Percentiles rank a stretch among this genome's conserved stretches.
These are phyloP conservation scores for Gonioctena quinquepunctata DNA, from an alignment of 1,140 invertebrate genomes.

Conservation along the genomic window DNA sequence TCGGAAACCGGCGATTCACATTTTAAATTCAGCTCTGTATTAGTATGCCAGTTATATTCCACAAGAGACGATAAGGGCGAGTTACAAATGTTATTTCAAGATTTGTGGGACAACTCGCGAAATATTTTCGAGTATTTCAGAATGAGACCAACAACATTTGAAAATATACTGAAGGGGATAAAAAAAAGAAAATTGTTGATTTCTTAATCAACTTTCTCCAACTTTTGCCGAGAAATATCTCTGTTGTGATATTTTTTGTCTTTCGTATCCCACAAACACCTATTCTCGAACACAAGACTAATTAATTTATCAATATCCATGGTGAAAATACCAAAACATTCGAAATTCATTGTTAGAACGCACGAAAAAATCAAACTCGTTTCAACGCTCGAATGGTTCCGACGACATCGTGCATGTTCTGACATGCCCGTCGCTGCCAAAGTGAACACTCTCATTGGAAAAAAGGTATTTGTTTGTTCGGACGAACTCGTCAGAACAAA, in stretches of 20 bases:
- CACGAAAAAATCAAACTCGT: conserved; percentile 6
- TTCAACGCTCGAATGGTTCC: conserved; percentile 1
- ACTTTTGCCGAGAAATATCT: background rate
- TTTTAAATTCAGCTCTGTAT: too few relatives aligned
- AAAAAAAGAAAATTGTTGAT: too few relatives aligned
- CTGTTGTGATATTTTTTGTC: background rate
- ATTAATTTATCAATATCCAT: background rate
- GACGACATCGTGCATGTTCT: background rate
- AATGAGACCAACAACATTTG: background rate
- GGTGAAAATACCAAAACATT: background rate
- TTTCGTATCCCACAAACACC: background rate
- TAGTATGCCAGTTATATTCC: too few relatives aligned
- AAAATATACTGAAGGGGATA: background rate
- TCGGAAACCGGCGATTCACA: too few relatives aligned
- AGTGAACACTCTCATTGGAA: background rate
- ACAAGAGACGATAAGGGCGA: too few relatives aligned
- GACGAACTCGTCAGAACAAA: background rate
- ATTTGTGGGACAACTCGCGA: background rate
- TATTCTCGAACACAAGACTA: background rate
- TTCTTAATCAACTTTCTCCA: background rate
- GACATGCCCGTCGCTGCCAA: background rate
- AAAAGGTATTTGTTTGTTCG: background rate
- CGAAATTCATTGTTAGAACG: background rate
- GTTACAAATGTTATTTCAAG: background rate
- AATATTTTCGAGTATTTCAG: background rate